Base-by-base conservation (phyloP, 2,888 invertebrate genomes). In the Ceraclea dissimilis region DNA sequence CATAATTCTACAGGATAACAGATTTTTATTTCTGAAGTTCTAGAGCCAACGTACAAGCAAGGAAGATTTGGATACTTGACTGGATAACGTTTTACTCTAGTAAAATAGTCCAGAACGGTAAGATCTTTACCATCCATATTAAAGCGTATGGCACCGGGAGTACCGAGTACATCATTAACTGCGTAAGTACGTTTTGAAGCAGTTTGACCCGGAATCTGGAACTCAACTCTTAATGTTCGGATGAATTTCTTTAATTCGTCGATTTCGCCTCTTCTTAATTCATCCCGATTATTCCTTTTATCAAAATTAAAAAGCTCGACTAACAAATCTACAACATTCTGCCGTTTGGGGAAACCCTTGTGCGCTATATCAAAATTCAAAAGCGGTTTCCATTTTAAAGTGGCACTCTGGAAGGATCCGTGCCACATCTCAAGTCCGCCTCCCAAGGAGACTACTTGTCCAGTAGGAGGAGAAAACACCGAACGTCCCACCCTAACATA, bases 361-460 rank as follows among this genome's bases (percentile, higher is more conserved):
- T 91, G 88, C 0, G 87, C 69, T 88, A 88, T 89, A 72, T 98
- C 97, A 56, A 98, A 85, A 70, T 98, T 98, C 39, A 99, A 73
- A 70, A 87, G 88, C 52, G 91, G 89, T 64, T 82, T 84, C 81
- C 92, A 90, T 11, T 94, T 94, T 52, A 96, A 83, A 61, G 93
- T 83, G 0, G 93, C 92, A 8, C 92, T 90, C 71, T 96, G 95
- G 74, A 91, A 98, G 17, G 93, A 83, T 4, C 98, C 98, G 58
- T 89, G 84, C 88, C 95, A 95, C 67, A 96, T 84, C 69, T 95
- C 92, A 65, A 92, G 77, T 0, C 95, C 93, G 49, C 84, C 86
- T 0, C 87, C 84, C 10, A 98, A 75, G 66, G 79, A 76, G 62
- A 78, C 73, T 48, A 79, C 79, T 1, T 64, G 64, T 0, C 59